Percentiles rank a stretch among this genome's conserved stretches.
These are phyloP conservation scores for Delphinapterus leucas DNA, from an alignment of 2,113 vertebrate species.

Conservation along the genomic window DNA sequence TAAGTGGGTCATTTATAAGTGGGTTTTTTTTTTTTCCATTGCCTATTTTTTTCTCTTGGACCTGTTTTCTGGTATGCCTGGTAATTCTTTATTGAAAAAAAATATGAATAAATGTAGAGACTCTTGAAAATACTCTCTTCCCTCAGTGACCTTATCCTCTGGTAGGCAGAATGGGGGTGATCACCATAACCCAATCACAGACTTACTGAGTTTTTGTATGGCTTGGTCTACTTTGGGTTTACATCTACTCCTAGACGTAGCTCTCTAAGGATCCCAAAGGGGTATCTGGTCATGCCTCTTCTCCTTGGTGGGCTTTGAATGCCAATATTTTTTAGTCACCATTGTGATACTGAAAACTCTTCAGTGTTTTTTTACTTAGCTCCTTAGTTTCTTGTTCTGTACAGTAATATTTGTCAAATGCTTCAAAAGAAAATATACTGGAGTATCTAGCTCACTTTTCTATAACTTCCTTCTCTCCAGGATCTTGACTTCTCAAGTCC, in stretches of 20 bases:
- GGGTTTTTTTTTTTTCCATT: neutral
- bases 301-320: neutral
- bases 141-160: neutral
- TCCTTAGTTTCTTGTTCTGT: neutral
- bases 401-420: neutral
- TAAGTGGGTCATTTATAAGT: neutral
- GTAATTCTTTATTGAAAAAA: neutral
- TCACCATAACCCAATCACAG: neutral
- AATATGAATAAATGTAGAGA: neutral
- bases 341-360: neutral
- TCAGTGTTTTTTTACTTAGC: neutral
- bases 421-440: neutral
- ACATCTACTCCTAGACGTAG: neutral
- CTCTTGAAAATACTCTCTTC: neutral
- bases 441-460: neutral
- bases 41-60: neutral
- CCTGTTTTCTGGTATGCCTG: neutral
- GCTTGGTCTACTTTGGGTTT: neutral
- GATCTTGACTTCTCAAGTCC: neutral
- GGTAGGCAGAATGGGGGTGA: neutral
- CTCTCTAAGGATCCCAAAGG: neutral
- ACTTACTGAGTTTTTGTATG: neutral
- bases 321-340: neutral
- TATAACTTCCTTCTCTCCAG: neutral
- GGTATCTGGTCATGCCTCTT: neutral